Percentiles rank a stretch among this genome's conserved stretches.
Evolutionary conservation across 2,888 invertebrate genomes (phyloP).

Genomic region (Macropis europaea): DNA sequence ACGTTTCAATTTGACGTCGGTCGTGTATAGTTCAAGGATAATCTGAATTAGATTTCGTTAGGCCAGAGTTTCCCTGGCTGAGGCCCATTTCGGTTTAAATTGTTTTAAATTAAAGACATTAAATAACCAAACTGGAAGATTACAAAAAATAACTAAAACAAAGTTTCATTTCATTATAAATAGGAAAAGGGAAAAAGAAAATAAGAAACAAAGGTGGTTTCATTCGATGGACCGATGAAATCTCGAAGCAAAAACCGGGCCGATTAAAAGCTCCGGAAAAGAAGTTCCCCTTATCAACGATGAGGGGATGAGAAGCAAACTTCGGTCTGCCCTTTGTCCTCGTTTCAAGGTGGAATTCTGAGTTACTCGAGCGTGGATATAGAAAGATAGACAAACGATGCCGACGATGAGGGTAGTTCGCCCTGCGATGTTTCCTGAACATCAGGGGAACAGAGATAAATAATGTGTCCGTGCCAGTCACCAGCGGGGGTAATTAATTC

Average conservation of each 20-base stretch:
- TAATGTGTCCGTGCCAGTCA: slow-evolving; percentile 76
- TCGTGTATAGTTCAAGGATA: no score
- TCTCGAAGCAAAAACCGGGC: slow-evolving; percentile 30
- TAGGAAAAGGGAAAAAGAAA: background rate
- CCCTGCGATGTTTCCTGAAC: slow-evolving; percentile 39
- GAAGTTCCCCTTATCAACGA: slow-evolving; percentile 40
- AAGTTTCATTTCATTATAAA: no score
- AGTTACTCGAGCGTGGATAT: slow-evolving; percentile 67
- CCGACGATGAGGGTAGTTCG: slow-evolving; percentile 62
- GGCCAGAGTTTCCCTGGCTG: no score
- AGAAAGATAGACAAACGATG: slow-evolving; percentile 74
- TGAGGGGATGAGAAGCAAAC: slow-evolving; percentile 32
- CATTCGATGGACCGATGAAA: background rate
- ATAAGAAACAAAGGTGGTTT: slow-evolving; percentile 5
- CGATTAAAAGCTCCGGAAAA: slow-evolving; percentile 40
- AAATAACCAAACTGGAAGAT: no score
- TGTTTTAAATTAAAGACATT: no score
- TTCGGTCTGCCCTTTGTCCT: slow-evolving; percentile 40
- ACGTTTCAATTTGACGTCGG: no score
- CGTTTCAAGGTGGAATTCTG: slow-evolving; percentile 50
- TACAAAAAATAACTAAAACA: no score
- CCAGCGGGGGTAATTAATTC: slow-evolving; percentile 77
- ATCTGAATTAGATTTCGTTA: no score
- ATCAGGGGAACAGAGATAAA: slow-evolving; percentile 71
- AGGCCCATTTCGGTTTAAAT: no score